Conservation (phyloP, 2,888 invertebrate species). For the Agrochola circellaris region DNA sequence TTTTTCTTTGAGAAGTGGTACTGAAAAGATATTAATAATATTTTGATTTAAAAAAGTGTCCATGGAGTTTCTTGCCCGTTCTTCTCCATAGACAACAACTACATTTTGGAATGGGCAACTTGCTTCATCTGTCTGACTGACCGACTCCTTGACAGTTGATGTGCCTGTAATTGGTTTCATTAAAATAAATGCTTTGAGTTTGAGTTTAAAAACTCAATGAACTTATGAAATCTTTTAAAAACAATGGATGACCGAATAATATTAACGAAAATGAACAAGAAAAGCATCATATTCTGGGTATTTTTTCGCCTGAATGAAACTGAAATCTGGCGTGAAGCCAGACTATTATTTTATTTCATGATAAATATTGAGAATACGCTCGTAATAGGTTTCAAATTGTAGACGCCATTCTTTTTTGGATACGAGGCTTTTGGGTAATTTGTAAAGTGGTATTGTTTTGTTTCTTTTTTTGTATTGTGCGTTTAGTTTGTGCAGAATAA, state of each 20-base stretch:
- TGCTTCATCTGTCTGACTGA: background rate
- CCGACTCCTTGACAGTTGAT: too few relatives aligned
- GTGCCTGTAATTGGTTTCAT: background rate
- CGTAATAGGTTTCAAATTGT: constrained; percentile 12
- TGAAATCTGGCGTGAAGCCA: constrained; percentile 32
- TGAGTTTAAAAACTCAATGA: background rate
- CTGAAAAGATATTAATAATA: background rate
- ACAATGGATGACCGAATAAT: background rate
- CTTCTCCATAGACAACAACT: background rate
- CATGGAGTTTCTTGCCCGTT: background rate
- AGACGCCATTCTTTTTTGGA: background rate
- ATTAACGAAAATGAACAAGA: background rate
- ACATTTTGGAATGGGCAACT: background rate
- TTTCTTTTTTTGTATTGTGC: too few relatives aligned
- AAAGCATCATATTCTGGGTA: background rate
- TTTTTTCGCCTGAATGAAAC: constrained; percentile 40
- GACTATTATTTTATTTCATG: constrained; percentile 19
- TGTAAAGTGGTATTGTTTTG: too few relatives aligned
- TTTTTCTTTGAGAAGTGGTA: background rate
- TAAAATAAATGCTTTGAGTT: background rate
- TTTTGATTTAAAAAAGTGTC: background rate
- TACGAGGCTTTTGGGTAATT: too few relatives aligned
- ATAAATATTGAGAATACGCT: constrained; percentile 15
- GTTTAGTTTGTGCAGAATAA: too few relatives aligned
- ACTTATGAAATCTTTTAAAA: background rate